Percentiles rank a stretch among this genome's conserved stretches.
phyloP scores from a whole-genome alignment of 2,888 invertebrate species.

The Sinodicranocentrus sp. region DNA sequence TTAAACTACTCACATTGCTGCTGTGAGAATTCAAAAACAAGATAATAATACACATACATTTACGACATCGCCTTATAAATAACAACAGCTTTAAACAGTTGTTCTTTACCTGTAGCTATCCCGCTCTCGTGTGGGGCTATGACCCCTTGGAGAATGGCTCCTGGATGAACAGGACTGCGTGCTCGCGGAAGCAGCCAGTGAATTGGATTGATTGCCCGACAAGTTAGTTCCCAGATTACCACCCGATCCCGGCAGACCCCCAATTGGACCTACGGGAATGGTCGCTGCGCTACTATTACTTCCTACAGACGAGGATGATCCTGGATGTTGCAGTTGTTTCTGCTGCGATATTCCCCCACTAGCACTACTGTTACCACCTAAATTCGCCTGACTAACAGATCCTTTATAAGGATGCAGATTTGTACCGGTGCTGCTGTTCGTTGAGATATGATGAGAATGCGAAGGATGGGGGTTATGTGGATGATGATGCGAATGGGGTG shows the following conservation, averaged over 20 bases:
- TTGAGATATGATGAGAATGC: constrained; percentile 12
- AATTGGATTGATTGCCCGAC: constrained; percentile 57
- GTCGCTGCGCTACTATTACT: constrained; percentile 30
- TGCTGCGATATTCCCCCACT: constrained; percentile 14
- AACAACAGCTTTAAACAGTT: no score
- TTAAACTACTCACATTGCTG: constrained; percentile 91
- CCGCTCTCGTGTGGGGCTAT: constrained; percentile 88
- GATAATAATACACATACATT: constrained; percentile 29
- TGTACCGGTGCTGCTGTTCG: constrained; percentile 32
- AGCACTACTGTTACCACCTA: background rate
- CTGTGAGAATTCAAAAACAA: constrained; percentile 79
- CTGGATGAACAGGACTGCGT: constrained; percentile 72
- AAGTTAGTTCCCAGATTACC: constrained; percentile 15
- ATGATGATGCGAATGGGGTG: constrained; percentile 56
- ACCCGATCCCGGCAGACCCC: constrained; percentile 22
- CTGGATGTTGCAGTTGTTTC: constrained; percentile 44
- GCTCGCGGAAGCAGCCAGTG: constrained; percentile 65
- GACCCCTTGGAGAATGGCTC: constrained; percentile 86
- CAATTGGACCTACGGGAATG: constrained; percentile 36
- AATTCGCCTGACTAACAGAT: constrained; percentile 33
- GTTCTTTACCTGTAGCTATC: constrained; percentile 92
- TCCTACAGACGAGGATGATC: constrained; percentile 37
- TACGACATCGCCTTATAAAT: no score
- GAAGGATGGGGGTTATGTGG: constrained; percentile 35
- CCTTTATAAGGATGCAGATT: constrained; percentile 54